phyloP scores from a whole-genome alignment of 2,797 vertebrate species.

The Pipistrellus pipistrellus region DNA sequence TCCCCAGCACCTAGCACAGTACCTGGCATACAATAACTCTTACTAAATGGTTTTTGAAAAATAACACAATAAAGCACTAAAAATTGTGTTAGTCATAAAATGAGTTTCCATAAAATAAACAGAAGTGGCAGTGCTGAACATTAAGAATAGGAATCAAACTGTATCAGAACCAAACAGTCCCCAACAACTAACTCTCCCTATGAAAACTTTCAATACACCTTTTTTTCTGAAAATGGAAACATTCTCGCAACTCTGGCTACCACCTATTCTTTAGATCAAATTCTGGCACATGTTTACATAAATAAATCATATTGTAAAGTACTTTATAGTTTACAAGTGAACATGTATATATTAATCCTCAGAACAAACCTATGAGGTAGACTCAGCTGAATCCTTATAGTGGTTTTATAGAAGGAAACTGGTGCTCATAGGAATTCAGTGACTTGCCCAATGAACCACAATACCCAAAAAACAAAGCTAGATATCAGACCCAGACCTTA shows the following conservation, averaged over 20 bases:
- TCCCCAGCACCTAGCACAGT: neutral
- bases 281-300: neutral
- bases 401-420: constrained; percentile 32
- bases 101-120: neutral
- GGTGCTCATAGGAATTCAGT: constrained; percentile 38
- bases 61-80: neutral
- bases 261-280: constrained; percentile 25
- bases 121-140: neutral
- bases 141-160: constrained; percentile 26
- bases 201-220: neutral
- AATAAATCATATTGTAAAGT: neutral
- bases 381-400: neutral
- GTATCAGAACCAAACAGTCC: neutral
- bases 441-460: constrained; percentile 18
- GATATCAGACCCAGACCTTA: constrained; percentile 3
- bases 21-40: neutral
- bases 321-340: constrained; percentile 45
- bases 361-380: neutral
- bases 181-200: neutral
- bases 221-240: constrained; percentile 43
- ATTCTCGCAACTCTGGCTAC: neutral
- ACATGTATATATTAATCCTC: constrained; percentile 37
- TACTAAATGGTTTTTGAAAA: constrained; percentile 9
- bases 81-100: neutral
- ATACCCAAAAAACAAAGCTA: constrained; percentile 9